Base-by-base conservation (phyloP, 2,113 vertebrate species). In the Pseudorasbora parva region DNA sequence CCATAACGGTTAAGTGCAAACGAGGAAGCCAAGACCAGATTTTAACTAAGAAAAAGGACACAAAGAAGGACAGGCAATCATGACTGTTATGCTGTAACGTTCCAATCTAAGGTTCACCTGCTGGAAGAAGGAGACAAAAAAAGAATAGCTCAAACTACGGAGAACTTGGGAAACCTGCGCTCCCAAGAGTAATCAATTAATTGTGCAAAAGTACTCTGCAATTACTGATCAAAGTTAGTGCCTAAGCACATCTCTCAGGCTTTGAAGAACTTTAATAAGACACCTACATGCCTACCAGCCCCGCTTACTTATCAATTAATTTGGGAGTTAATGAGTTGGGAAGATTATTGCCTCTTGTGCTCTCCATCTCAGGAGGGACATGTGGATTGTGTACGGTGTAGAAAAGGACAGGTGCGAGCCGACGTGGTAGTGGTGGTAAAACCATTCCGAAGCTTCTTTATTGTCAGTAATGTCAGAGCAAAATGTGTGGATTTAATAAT, bases 181-280 rank as follows among this genome's bases (percentile, higher is more conserved):
- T 91, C 92, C 89, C 91, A 84, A 81, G 91, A 92, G 92, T 90
- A 89, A 91, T 92, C 88, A 93, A 90, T 91, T 92, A 91, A 93
- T 91, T 90, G 90, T 90, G 89, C 90, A 87, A 92, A 92, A 91
- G 90, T 91, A 91, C 89, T 90, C 86, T 49, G 82, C 91, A 90
- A 93, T 93, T 93, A 92, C 88, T 85, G 91, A 93, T 93, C 91
- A 92, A 91, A 93, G 90, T 78, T 87, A 84, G 76, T 66, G 82
- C 83, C 88, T 91, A 91, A 90, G 88, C 81, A 87, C 86, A 91
- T 86, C 88, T 87, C 82, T 90, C 86, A 86, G 89, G 89, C 92
- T 91, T 92, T 90, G 90, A 91, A 90, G 87, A 91, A 88, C 86
- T 93, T 91, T 90, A 92, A 92, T 91, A 90, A 91, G 90, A 92